These are phyloP conservation scores for Sander lucioperca DNA, from an alignment of 2,113 vertebrate genomes.

Conservation along the genomic window DNA sequence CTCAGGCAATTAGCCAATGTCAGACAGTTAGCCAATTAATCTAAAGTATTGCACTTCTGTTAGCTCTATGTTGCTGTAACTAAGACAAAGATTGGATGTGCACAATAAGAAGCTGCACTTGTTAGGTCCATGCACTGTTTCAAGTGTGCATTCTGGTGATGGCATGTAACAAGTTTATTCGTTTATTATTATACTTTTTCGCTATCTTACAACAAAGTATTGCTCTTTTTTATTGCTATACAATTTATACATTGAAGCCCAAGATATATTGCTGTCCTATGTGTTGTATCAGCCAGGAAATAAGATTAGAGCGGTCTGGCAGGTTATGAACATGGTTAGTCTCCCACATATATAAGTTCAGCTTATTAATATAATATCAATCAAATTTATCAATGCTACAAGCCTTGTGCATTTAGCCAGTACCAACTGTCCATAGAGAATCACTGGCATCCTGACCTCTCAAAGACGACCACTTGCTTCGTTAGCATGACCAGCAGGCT, in stretches of 20 bases:
- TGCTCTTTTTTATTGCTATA: neutral
- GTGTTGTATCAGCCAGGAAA: neutral
- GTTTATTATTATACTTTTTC: neutral
- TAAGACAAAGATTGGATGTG: neutral
- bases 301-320: neutral
- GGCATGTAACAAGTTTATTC: neutral
- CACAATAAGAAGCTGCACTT: neutral
- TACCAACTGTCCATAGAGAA: slow-evolving; percentile 1
- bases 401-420: slow-evolving; percentile 12
- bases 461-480: slow-evolving; percentile 17
- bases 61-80: neutral
- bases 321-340: neutral
- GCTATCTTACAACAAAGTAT: neutral
- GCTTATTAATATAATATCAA: slow-evolving; percentile 27
- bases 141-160: neutral
- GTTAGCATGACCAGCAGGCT: slow-evolving; percentile 47
- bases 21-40: neutral
- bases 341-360: slow-evolving; percentile 1
- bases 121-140: neutral
- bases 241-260: neutral
- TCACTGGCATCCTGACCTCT: slow-evolving; percentile 21
- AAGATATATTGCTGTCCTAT: neutral
- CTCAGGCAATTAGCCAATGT: slow-evolving; percentile 4
- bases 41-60: neutral
- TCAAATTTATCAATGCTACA: slow-evolving; percentile 8